Conservation (phyloP, 1,140 invertebrate genomes). For the Drosophila kurseongensis region DNA sequence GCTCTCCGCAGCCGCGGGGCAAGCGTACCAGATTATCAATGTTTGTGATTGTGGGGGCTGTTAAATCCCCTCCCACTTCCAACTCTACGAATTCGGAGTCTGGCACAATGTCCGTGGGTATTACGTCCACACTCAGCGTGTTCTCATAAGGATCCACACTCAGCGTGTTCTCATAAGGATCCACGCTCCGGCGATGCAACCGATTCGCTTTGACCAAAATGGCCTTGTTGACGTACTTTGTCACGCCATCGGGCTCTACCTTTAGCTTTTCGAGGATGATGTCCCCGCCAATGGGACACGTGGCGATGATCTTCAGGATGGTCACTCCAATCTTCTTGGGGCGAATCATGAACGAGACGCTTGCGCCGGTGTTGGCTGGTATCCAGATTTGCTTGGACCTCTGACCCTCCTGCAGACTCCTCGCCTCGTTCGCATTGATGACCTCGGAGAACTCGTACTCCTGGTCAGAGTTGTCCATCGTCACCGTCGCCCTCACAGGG, state of each 20-base stretch:
- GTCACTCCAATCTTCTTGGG: slow-evolving; percentile 90
- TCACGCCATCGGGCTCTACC: slow-evolving; percentile 92
- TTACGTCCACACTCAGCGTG: slow-evolving; percentile 87
- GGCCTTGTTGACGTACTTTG: slow-evolving; percentile 90
- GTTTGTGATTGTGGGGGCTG: slow-evolving; percentile 90
- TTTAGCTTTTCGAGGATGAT: slow-evolving; percentile 88
- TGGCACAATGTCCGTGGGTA: slow-evolving; percentile 88
- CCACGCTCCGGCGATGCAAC: slow-evolving; percentile 25
- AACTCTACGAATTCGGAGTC: slow-evolving; percentile 90
- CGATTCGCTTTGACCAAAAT: slow-evolving; percentile 89
- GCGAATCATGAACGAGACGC: slow-evolving; percentile 92
- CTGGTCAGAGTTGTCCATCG: slow-evolving; percentile 91
- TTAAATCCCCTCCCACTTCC: slow-evolving; percentile 90
- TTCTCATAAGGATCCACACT: slow-evolving; percentile 83
- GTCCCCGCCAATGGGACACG: slow-evolving; percentile 88
- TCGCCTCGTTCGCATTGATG: slow-evolving; percentile 85
- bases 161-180: slow-evolving; percentile 85
- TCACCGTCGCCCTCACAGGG: slow-evolving; percentile 91
- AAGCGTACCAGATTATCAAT: slow-evolving; percentile 91
- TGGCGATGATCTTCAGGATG: slow-evolving; percentile 90
- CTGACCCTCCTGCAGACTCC: slow-evolving; percentile 87
- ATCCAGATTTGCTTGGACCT: slow-evolving; percentile 85
- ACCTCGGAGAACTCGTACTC: slow-evolving; percentile 91
- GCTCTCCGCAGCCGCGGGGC: slow-evolving; percentile 96
- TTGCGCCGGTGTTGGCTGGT: slow-evolving; percentile 88